Conservation (phyloP, 2,888 invertebrate genomes). For the Diloba caeruleocephala region DNA sequence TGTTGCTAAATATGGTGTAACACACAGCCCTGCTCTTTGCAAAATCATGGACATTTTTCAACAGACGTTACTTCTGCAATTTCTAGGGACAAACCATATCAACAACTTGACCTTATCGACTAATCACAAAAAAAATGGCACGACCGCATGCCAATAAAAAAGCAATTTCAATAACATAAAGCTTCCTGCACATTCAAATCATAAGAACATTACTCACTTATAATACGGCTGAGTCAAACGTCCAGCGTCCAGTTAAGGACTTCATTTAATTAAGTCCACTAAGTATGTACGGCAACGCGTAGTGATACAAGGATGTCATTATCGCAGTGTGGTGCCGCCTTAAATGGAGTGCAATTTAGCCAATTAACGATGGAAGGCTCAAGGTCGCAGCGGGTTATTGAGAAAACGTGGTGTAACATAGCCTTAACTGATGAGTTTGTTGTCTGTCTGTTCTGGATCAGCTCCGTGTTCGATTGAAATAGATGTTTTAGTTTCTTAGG, state of each 20-base stretch:
- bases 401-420: conserved; percentile 68
- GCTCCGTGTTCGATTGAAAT: conserved; percentile 8
- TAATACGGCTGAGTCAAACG: conserved; percentile 50
- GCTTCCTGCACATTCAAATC: conserved; percentile 60
- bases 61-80: too few relatives aligned
- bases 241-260: conserved; percentile 48
- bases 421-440: conserved; percentile 42
- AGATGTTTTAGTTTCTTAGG: background rate
- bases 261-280: conserved; percentile 71
- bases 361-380: conserved; percentile 77
- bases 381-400: conserved; percentile 75
- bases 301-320: conserved; percentile 79
- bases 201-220: conserved; percentile 54
- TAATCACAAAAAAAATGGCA: conserved; percentile 20
- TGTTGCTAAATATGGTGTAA: too few relatives aligned
- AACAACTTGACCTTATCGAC: conserved; percentile 40
- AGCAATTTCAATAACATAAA: conserved; percentile 55
- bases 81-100: too few relatives aligned
- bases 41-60: too few relatives aligned
- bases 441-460: conserved; percentile 12
- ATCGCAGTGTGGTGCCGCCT: conserved; percentile 68
- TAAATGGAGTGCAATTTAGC: conserved; percentile 83
- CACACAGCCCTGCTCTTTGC: too few relatives aligned
- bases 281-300: conserved; percentile 65
- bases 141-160: conserved; percentile 49